These are phyloP conservation scores for Xiphorhynchus elegans DNA, from an alignment of 2,113 vertebrate species.

Conservation along the genomic window DNA sequence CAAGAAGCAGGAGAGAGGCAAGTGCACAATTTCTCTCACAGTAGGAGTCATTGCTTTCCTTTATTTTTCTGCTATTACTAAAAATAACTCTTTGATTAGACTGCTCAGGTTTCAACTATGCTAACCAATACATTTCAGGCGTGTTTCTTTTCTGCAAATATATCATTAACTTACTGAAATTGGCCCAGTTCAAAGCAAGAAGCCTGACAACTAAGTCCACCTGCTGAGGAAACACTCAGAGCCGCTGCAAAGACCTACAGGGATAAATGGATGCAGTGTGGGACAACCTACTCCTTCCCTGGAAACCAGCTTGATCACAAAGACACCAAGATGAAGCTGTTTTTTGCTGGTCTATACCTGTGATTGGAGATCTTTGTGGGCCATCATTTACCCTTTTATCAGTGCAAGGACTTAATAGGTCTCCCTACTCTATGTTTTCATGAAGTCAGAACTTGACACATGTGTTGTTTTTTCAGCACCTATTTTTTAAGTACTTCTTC, in stretches of 20 bases:
- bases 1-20: fast-evolving
- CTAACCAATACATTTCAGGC: not conserved
- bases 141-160: not conserved
- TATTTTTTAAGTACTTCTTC: not conserved
- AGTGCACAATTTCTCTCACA: not conserved
- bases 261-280: not conserved
- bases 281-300: not conserved
- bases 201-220: not conserved
- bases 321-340: not conserved
- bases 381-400: not conserved
- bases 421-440: not conserved
- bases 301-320: not conserved
- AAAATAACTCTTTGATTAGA: not conserved
- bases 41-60: not conserved
- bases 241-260: not conserved
- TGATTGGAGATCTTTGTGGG: not conserved
- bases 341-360: not conserved
- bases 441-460: not conserved
- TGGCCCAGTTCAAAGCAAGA: not conserved
- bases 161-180: not conserved
- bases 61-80: not conserved
- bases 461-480: not conserved
- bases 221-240: fast-evolving
- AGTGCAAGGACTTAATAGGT: not conserved
- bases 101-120: not conserved